Evolutionary conservation across 2,797 vertebrate genomes (phyloP).

Genomic region (Carcharodon carcharias): DNA sequence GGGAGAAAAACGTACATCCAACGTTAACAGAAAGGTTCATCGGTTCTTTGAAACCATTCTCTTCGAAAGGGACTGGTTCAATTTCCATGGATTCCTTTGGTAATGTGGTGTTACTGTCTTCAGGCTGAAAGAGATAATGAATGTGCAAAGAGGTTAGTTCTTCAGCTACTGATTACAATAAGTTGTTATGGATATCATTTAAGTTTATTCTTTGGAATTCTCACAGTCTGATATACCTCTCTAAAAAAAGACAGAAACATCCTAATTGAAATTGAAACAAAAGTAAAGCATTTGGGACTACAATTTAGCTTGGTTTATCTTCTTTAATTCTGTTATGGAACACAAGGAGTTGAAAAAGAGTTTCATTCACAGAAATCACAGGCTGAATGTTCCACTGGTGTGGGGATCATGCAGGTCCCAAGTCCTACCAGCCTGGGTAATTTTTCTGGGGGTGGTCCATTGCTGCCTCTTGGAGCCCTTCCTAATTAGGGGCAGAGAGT

Average conservation of each 20-base stretch:
- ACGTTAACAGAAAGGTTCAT: conserved; percentile 65
- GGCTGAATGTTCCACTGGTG: not conserved
- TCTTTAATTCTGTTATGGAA: not conserved
- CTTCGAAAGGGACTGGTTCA: conserved; percentile 54
- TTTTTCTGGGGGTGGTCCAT: not conserved
- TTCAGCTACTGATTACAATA: not conserved
- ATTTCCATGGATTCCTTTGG: conserved; percentile 48
- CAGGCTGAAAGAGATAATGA: conserved; percentile 39
- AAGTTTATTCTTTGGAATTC: not conserved
- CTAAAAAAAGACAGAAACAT: not conserved
- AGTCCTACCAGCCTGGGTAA: not conserved
- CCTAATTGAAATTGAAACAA: not conserved
- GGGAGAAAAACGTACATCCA: conserved; percentile 46
- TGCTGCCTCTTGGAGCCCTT: not conserved
- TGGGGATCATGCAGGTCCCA: not conserved
- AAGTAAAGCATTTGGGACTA: not conserved
- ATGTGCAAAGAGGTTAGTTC: not conserved
- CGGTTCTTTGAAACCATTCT: conserved; percentile 62
- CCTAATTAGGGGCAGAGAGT: not conserved
- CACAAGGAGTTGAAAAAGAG: not conserved
- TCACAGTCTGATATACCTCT: not conserved
- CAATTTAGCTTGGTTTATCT: not conserved
- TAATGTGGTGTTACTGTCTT: conserved; percentile 53
- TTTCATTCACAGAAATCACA: not conserved
- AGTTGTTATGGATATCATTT: not conserved